Percentiles rank a stretch among this genome's conserved stretches.
Evolutionary conservation across 2,797 vertebrate genomes (phyloP).

Genomic region (Scarus forsteni): DNA sequence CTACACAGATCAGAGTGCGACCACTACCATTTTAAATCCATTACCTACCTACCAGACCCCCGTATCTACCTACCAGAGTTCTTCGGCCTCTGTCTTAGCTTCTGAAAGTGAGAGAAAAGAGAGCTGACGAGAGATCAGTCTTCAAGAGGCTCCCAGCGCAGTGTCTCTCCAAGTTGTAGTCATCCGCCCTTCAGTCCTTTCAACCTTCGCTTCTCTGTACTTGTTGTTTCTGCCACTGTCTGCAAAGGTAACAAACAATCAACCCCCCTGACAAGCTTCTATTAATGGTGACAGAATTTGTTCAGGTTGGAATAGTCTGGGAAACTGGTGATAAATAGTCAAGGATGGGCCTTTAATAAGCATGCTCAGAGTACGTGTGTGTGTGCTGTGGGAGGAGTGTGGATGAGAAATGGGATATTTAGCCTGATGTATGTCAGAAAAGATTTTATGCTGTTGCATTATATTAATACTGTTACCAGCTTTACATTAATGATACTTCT

Average conservation of each 20-base stretch:
- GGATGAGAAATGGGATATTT: slow-evolving; percentile 28
- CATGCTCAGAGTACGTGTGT: slow-evolving; percentile 63
- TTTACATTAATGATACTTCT: background rate
- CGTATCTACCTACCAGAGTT: slow-evolving; percentile 83
- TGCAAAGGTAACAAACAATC: slow-evolving; percentile 87
- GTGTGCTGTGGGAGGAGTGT: slow-evolving; percentile 26
- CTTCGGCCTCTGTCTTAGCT: slow-evolving; percentile 86
- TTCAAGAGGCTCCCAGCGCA: slow-evolving; percentile 86
- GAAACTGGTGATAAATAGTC: slow-evolving; percentile 33
- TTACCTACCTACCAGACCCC: slow-evolving; percentile 78
- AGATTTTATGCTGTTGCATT: slow-evolving; percentile 20
- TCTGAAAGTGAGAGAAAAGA: slow-evolving; percentile 83
- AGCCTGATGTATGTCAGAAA: slow-evolving; percentile 32
- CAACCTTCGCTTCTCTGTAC: slow-evolving; percentile 89
- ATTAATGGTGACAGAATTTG: slow-evolving; percentile 79
- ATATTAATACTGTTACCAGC: slow-evolving; percentile 19
- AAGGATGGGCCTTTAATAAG: slow-evolving; percentile 70
- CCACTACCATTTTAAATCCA: slow-evolving; percentile 75
- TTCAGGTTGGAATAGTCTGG: slow-evolving; percentile 64
- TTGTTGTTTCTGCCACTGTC: slow-evolving; percentile 89
- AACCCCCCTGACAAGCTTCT: slow-evolving; percentile 79
- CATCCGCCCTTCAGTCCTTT: slow-evolving; percentile 83
- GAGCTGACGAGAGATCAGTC: slow-evolving; percentile 88
- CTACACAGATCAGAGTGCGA: slow-evolving; percentile 80
- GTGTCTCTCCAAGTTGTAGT: slow-evolving; percentile 87